These are phyloP conservation scores for Zoanthus solanderi DNA, from an alignment of 92 coral and sea anemone species.

Conservation along the genomic window DNA sequence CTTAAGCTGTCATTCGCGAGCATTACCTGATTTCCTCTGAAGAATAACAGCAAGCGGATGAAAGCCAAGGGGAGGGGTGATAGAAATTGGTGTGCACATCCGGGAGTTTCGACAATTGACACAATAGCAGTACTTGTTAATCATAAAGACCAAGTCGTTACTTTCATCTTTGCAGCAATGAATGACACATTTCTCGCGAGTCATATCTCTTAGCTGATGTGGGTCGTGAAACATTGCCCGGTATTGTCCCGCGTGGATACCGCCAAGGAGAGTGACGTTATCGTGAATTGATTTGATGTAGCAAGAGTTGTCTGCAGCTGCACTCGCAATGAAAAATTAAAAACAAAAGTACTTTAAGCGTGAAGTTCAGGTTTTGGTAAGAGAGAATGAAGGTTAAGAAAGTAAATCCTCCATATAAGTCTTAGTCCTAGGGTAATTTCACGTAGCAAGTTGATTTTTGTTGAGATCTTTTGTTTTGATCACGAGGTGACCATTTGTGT, in stretches of 20 bases:
- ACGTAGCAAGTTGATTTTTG: too few relatives aligned
- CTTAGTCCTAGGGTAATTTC: too few relatives aligned
- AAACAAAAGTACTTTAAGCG: not conserved
- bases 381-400: too few relatives aligned
- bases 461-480: too few relatives aligned
- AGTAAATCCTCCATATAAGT: too few relatives aligned
- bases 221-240: slow-evolving; percentile 71
- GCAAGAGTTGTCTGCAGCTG: slow-evolving; percentile 48
- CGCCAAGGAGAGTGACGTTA: slow-evolving; percentile 71
- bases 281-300: slow-evolving; percentile 57
- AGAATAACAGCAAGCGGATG: slow-evolving; percentile 70
- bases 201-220: slow-evolving; percentile 57
- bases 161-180: slow-evolving; percentile 73
- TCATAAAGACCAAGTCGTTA: slow-evolving; percentile 75
- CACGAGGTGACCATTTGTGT: too few relatives aligned
- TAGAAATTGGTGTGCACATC: slow-evolving; percentile 67
- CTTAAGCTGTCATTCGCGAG: not conserved
- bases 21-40: slow-evolving; percentile 26
- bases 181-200: slow-evolving; percentile 66
- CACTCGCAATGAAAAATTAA: not conserved
- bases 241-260: slow-evolving; percentile 73
- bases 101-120: slow-evolving; percentile 65
- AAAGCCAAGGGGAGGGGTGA: slow-evolving; percentile 73
- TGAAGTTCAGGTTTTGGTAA: too few relatives aligned
- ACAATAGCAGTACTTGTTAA: slow-evolving; percentile 87